Evolutionary conservation across 2,888 invertebrate genomes (phyloP).

Genomic region (Machimus rusticus): DNA sequence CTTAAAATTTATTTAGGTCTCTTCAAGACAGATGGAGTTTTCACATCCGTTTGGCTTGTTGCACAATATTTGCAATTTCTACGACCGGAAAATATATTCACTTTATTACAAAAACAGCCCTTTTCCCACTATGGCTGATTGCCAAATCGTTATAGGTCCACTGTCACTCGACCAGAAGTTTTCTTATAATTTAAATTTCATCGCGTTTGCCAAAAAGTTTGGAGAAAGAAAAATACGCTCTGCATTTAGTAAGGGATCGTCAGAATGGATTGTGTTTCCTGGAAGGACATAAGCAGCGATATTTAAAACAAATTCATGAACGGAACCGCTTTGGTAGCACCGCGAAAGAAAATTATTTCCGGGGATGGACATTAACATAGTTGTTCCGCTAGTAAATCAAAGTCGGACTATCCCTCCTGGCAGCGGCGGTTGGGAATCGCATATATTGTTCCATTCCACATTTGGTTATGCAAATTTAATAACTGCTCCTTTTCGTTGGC

Average conservation of each 20-base stretch:
- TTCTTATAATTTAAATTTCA: not conserved
- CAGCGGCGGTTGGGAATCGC: not conserved
- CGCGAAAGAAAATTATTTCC: not conserved
- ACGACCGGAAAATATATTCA: not conserved
- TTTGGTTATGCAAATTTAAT: conserved; percentile 21
- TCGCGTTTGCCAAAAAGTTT: not conserved
- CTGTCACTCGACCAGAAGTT: not conserved
- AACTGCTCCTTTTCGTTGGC: not conserved
- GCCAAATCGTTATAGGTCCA: not conserved
- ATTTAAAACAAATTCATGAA: not conserved
- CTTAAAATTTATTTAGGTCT: not conserved
- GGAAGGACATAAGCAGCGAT: not conserved
- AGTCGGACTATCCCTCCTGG: not conserved
- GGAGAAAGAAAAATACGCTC: not conserved
- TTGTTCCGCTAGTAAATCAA: not conserved
- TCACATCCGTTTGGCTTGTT: not conserved
- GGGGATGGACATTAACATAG: not conserved
- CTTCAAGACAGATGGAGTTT: not conserved
- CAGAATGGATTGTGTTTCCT: not conserved
- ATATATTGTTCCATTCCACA: not conserved
- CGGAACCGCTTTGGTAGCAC: not conserved
- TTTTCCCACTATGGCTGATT: not conserved
- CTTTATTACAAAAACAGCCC: not conserved
- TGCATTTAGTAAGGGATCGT: not conserved
- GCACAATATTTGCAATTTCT: not conserved